These are phyloP conservation scores for Dolichallabes microphthalmus DNA, from an alignment of 2,113 vertebrate species.

Conservation along the genomic window DNA sequence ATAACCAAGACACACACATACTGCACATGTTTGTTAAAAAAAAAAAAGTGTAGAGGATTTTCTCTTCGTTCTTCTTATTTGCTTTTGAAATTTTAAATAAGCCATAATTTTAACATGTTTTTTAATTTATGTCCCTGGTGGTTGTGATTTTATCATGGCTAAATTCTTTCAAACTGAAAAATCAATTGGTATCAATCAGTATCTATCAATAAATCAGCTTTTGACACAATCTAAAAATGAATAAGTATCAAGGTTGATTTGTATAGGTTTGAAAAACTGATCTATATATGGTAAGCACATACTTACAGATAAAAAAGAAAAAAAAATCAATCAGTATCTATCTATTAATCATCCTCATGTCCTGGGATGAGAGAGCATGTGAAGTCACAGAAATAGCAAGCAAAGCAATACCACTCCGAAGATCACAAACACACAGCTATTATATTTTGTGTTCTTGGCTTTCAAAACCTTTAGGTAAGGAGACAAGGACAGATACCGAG, in stretches of 20 bases:
- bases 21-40: neutral
- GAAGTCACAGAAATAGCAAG: neutral
- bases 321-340: too few relatives aligned
- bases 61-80: neutral
- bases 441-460: neutral
- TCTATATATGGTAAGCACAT: too few relatives aligned
- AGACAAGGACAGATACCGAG: neutral
- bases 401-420: neutral
- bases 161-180: too few relatives aligned
- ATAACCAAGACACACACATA: constrained; percentile 29
- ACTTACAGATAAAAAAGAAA: too few relatives aligned
- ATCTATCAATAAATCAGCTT: too few relatives aligned
- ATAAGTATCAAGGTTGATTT: too few relatives aligned
- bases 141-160: too few relatives aligned
- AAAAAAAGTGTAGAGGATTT: neutral
- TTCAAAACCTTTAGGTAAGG: neutral
- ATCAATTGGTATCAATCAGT: too few relatives aligned
- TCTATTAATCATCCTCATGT: neutral
- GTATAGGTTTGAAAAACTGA: too few relatives aligned
- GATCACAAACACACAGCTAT: neutral
- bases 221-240: too few relatives aligned
- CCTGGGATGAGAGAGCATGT: neutral
- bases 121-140: too few relatives aligned
- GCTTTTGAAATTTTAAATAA: neutral
- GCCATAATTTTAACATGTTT: neutral